Evolutionary conservation across 2,888 invertebrate genomes (phyloP), one percentile per base, ranked within the genome.

Genomic region (Apamea crenata): DNA sequence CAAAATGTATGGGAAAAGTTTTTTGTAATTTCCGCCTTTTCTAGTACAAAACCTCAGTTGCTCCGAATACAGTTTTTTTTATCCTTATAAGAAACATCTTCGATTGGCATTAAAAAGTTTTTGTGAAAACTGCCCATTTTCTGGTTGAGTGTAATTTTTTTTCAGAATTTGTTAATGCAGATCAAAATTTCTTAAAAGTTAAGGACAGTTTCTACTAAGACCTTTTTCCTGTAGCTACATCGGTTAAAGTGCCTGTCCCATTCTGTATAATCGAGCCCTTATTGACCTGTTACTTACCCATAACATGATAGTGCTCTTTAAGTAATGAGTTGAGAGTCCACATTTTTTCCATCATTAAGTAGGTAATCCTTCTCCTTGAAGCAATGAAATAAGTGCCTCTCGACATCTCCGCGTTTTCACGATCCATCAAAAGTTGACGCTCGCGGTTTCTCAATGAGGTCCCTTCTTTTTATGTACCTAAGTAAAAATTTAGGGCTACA

Each of bases 401-500:
- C 73, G 61, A 67, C 76, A 68, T 83, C 63, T 82, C 56, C 14
- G 70, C 4, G 50, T 81, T 84, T 61, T 86, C 69, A 81, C 53
- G 78, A 65, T 67, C 79, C 77, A 86, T 86, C 82, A 82, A 77
- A 83, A n/a, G 40, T 73, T 67, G 70, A 80, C 80, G 79, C 74
- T 68, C 47, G 63, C 16, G 65, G 78, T 56, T 84, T 79, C 63
- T 76, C 73, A 86, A 84, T 77, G 77, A 81, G 77, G 16, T 53
- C 40, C 40, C 78, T 56, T 73, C n/a, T 73, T 65, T 21, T 44
- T 25, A 61, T 61, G 29, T 53, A 69, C 8, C 40, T 78, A 47
- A 47, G 73, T 76, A 76, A 81, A 74, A 69, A 65, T 63, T 56
- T 36, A 69, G 5, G 32, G 59, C 32, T 29, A 6, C 59, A 59